These are phyloP conservation scores for Calameuta idolon DNA, from an alignment of 2,888 invertebrate genomes.

Conservation along the genomic window DNA sequence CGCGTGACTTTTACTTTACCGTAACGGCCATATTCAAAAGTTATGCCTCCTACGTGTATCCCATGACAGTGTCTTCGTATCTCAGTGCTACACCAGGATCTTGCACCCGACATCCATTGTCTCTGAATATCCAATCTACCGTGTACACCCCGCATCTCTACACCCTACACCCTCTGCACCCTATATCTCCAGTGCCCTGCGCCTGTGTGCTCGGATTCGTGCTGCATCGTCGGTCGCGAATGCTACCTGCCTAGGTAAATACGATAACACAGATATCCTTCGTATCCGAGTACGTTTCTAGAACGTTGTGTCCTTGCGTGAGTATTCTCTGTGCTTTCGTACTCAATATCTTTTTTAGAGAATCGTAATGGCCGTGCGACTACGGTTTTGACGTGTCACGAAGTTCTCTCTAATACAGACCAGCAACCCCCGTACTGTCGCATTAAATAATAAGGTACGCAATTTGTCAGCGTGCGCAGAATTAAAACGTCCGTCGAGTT, in stretches of 20 bases:
- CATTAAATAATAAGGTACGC: constrained; percentile 41
- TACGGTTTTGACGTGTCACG: background rate
- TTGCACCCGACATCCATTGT: constrained; percentile 15
- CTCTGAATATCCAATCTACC: constrained; percentile 15
- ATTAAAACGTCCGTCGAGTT: constrained; percentile 36
- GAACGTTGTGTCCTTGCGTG: background rate
- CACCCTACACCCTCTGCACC: background rate
- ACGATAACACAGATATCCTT: background rate
- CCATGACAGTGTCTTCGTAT: background rate
- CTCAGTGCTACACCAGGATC: background rate
- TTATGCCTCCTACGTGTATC: background rate
- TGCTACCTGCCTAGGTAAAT: background rate
- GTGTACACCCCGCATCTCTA: background rate
- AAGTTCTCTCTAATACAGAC: background rate
- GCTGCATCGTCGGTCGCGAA: background rate
- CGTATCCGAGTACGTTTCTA: background rate
- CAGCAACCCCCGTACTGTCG: constrained; percentile 10
- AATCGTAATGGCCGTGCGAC: constrained; percentile 14
- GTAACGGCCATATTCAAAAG: background rate
- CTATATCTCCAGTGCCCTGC: background rate
- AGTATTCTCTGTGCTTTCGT: background rate
- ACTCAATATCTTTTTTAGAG: background rate
- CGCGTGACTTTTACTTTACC: background rate
- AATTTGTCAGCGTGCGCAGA: constrained; percentile 45
- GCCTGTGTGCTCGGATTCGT: background rate